These are phyloP conservation scores for Anableps anableps DNA, from an alignment of 2,797 vertebrate genomes.

Conservation along the genomic window DNA sequence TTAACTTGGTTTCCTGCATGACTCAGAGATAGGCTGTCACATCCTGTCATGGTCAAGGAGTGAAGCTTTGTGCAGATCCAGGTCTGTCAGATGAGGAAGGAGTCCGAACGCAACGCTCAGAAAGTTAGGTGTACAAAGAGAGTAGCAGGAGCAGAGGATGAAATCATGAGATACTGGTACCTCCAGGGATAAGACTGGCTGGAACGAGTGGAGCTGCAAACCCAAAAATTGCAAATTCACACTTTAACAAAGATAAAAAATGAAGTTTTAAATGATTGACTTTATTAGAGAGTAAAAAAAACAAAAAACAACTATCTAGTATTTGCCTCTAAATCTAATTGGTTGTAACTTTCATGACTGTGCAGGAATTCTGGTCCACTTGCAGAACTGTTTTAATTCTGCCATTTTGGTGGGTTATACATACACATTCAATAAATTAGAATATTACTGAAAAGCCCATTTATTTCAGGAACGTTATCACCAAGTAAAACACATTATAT, in stretches of 20 bases:
- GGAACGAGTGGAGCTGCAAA: constrained; percentile 21
- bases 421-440: too few species aligned
- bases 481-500: background rate
- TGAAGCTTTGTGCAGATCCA: background rate
- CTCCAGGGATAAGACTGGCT: constrained; percentile 35
- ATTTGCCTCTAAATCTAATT: background rate
- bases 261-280: background rate
- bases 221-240: constrained; percentile 13
- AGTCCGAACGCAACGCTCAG: background rate
- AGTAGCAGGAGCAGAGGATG: background rate
- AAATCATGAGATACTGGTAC: constrained; percentile 4
- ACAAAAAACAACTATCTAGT: background rate
- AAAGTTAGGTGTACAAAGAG: background rate
- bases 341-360: background rate
- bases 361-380: background rate
- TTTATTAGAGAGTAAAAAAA: background rate
- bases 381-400: background rate
- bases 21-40: constrained; percentile 13
- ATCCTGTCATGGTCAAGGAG: constrained; percentile 2
- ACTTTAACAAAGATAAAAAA: background rate
- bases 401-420: background rate
- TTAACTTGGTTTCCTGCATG: constrained; percentile 19
- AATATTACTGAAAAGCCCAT: too few species aligned
- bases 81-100: background rate
- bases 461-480: too few species aligned